Evolutionary conservation across 2,113 vertebrate species (phyloP).

Genomic region (Chaetodon trifascialis): DNA sequence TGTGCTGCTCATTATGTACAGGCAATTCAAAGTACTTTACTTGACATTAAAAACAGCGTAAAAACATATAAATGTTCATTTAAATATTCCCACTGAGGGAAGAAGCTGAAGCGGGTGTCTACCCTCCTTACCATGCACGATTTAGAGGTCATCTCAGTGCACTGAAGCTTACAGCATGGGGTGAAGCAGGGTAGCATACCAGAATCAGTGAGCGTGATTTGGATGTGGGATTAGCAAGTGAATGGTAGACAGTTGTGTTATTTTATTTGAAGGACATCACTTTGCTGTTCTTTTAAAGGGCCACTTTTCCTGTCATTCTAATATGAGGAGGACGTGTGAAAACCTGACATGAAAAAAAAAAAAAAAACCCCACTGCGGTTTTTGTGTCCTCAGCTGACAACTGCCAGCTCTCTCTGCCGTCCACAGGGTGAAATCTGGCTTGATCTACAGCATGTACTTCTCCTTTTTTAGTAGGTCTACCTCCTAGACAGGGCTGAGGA

Average conservation of each 20-base stretch:
- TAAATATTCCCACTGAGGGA: background rate
- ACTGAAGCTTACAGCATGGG: background rate
- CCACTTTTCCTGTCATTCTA: background rate
- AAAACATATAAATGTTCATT: background rate
- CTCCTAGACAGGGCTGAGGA: background rate
- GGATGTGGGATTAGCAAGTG: background rate
- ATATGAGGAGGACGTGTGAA: background rate
- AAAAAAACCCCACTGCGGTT: background rate
- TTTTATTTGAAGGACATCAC: conserved; percentile 4
- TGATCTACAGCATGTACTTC: background rate
- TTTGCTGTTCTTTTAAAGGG: background rate
- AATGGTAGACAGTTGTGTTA: background rate
- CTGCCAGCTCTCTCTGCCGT: background rate
- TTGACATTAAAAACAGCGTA: background rate
- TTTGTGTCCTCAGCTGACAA: background rate
- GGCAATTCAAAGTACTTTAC: background rate
- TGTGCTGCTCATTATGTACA: background rate
- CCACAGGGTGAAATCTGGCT: background rate
- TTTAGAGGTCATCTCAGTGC: background rate
- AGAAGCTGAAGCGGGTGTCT: background rate
- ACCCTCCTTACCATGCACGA: background rate
- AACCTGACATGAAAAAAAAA: background rate
- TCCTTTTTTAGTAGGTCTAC: background rate
- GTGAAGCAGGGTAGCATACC: background rate
- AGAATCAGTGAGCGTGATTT: background rate